Base-by-base conservation (phyloP, 1,140 invertebrate genomes). In the Rhynchophorus ferrugineus region DNA sequence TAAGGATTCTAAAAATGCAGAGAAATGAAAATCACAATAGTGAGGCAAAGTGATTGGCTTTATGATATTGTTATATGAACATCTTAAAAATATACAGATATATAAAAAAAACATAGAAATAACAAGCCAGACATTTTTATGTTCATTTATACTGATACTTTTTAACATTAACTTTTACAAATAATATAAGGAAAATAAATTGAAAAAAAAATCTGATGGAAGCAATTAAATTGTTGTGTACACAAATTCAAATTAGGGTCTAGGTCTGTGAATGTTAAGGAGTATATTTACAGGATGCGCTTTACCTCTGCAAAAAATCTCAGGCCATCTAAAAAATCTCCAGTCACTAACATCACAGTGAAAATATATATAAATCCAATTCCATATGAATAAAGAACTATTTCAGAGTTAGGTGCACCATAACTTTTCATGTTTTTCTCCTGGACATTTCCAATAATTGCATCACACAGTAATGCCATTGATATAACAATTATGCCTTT, bases 361-460 rank as follows among this genome's bases (percentile, higher is more conserved):
- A 92, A 74, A 36, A 96, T 78, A 68, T 95, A 95, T 0, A 87
- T 24, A 68, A 90, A 89, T 21, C 91, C 94, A 62, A 96, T 81
- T 1, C 82, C 81, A 73, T 96, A 95, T 0, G 93, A 95, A 68
- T 93, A 96, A 19, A 95, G 76, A 2, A 97, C 91, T 54, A 98
- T 85, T 80, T 96, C 92, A 53, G 84, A 85, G 74, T 93, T 95
- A 1, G 80, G 76, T 2, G 89, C 89, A 58, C 82, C 78, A 65
- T 84, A 78, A 52, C 81, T 78, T 62, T 89, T 90, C 83, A 97
- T 91, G 0, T 83, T 82, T 72, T 95, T 95, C 69, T 97, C 94
- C 75, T 97, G 93, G 2, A 96, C 84, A 77, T 98, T 98, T 33
- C 93, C 93, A 61, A 97, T 96, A 20, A 87, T 77, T 1, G 93